Percentiles rank a stretch among this genome's conserved stretches.
These are phyloP conservation scores for Cichladusa arquata DNA, from an alignment of 2,113 vertebrate species.

Conservation along the genomic window DNA sequence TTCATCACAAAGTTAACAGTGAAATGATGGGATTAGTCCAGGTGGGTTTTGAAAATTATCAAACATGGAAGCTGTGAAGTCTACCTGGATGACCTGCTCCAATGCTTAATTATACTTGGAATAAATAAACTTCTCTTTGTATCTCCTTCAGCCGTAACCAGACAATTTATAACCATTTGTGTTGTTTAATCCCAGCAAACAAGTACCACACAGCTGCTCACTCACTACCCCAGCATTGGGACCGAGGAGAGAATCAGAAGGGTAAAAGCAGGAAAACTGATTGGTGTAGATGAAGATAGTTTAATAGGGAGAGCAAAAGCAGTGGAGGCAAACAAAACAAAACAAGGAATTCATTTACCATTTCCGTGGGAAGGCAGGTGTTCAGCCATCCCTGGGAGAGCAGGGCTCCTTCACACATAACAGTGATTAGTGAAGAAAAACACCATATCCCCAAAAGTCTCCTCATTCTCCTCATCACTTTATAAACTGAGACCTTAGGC, in stretches of 20 bases:
- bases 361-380: background rate
- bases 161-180: background rate
- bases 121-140: background rate
- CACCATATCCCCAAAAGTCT: background rate
- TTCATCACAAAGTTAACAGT: background rate
- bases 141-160: background rate
- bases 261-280: background rate
- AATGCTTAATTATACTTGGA: background rate
- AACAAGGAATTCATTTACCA: background rate
- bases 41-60: background rate
- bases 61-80: background rate
- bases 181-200: background rate
- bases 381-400: background rate
- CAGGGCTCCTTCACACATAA: background rate
- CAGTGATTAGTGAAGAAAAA: background rate
- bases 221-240: too few species aligned
- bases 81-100: background rate
- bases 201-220: background rate
- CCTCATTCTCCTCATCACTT: rapidly evolving
- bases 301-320: background rate
- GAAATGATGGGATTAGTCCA: background rate
- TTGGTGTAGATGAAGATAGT: background rate
- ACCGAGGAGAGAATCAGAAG: background rate
- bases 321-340: background rate
- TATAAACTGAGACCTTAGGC: too few species aligned